Base-by-base conservation (phyloP, 2,888 invertebrate species). In the Lacanobia oleracea region DNA sequence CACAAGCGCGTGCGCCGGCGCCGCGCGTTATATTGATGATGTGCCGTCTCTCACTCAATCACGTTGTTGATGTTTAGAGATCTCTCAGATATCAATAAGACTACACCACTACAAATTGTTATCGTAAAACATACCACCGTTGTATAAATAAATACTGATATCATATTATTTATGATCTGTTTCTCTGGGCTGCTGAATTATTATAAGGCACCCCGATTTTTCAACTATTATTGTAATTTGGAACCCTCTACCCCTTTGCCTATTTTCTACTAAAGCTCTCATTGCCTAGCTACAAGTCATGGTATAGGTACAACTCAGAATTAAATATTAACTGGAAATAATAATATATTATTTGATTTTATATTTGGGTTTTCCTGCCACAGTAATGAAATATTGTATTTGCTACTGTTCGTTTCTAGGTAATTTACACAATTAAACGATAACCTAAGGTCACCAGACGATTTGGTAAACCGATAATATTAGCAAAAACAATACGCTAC, bases 61-160 rank as follows among this genome's bases (percentile, higher is more conserved):
- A 64, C 67, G 61, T 70, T 84, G 80, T 84, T 86, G 83, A 84
- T 80, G 71, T 81, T 82, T 77, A 60, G 54, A 76, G 72, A 85
- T 86, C 63, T 72, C 48, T 75, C 68, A 65, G 78, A 86, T 75
- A 75, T 79, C 66, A 53, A 60, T 69, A 67, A 69, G 56, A 73
- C 62, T 66, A 72, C 43, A 65, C 37, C 65, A 68, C 67, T 66
- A 73, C 54, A 59, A 67, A 69, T 73, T 84, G 75, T 81, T 77
- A 74, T 84, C 60, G 67, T 67, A 71, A 67, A 50, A 72, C 65
- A 77, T 82, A 69, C 71, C 73, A 66, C 8, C 12, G 21, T 59
- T 59, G 71, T 51, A 67, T 50, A 67, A 65, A 77, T 71, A 23
- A 56, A 48, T 43, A 37, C 14, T 48, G 33, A 53, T 10, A n/a